A percentile compares a stretch with the other conserved stretches of the same genome.
Conservation (phyloP, 2,888 invertebrate species). For the Thecophora atra region DNA sequence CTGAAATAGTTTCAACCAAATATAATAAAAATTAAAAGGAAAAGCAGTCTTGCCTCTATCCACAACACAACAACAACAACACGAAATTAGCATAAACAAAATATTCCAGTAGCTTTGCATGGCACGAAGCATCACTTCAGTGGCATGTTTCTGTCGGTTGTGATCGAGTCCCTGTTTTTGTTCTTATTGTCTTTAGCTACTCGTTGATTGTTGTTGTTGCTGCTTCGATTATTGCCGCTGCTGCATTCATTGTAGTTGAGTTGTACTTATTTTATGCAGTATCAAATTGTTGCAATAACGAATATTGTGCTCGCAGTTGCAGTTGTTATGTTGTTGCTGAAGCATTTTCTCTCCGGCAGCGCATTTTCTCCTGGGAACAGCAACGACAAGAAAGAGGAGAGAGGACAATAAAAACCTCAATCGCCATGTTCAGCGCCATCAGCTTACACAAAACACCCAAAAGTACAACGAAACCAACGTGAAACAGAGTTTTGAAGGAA, state of each 20-base stretch:
- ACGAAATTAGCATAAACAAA: constrained; percentile 24
- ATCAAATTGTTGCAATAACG: background rate
- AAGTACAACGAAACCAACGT: background rate
- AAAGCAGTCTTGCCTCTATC: background rate
- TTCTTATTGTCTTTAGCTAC: too few species aligned
- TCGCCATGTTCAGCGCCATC: background rate
- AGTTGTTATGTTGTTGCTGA: constrained; percentile 3
- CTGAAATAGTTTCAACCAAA: background rate
- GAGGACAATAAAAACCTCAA: background rate
- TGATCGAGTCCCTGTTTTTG: background rate
- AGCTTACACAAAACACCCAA: too few species aligned
- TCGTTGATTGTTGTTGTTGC: background rate
- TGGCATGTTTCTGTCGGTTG: constrained; percentile 12
- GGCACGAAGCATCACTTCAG: constrained; percentile 24
- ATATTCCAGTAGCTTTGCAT: constrained; percentile 27
- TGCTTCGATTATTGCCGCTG: background rate
- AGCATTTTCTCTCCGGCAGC: background rate
- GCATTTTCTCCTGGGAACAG: background rate
- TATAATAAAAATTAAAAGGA: background rate
- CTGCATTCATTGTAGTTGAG: constrained; percentile 6
- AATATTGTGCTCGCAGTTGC: background rate
- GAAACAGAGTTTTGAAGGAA: background rate
- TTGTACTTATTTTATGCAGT: constrained; percentile 18
- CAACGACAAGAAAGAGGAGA: background rate
- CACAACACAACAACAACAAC: background rate